phyloP scores from a whole-genome alignment of 2,797 vertebrate species.

The Sandelia bainsii region DNA sequence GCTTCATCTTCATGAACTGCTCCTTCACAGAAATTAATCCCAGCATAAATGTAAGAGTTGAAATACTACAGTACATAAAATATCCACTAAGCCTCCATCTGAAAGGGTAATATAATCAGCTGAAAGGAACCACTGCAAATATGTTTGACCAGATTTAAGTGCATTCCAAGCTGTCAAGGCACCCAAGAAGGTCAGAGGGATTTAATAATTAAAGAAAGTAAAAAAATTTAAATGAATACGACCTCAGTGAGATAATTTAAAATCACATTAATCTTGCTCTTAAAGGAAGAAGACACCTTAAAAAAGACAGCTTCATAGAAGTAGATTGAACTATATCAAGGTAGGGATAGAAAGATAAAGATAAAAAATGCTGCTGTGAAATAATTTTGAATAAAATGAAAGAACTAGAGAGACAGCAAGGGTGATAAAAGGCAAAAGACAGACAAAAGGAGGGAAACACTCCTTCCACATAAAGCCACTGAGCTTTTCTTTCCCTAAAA shows the following conservation, averaged over 20 bases:
- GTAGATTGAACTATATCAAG: background rate
- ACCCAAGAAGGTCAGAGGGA: conserved; percentile 9
- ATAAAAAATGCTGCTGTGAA: conserved; percentile 23
- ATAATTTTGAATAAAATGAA: conserved; percentile 23
- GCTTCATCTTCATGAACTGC: background rate
- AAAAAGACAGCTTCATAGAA: background rate
- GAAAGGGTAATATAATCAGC: background rate
- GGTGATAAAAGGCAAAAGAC: conserved; percentile 26
- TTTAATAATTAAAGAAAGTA: conserved; percentile 58
- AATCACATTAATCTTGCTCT: conserved; percentile 46
- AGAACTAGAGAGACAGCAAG: conserved; percentile 2
- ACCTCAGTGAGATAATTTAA: conserved; percentile 28
- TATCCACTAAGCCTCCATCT: background rate
- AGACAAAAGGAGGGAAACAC: conserved; percentile 54
- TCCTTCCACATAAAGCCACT: conserved; percentile 72
- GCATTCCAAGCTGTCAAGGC: conserved; percentile 21
- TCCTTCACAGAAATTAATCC: background rate
- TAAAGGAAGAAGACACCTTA: background rate
- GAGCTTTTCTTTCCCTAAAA: conserved; percentile 60
- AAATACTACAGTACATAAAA: conserved; percentile 16
- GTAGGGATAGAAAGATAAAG: background rate
- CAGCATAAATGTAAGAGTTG: background rate
- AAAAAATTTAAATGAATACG: conserved; percentile 20
- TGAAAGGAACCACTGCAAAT: conserved; percentile 4
- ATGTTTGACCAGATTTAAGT: conserved; percentile 40